These are phyloP conservation scores for Eupithecia exiguata DNA, from an alignment of 2,888 invertebrate species.

Conservation along the genomic window DNA sequence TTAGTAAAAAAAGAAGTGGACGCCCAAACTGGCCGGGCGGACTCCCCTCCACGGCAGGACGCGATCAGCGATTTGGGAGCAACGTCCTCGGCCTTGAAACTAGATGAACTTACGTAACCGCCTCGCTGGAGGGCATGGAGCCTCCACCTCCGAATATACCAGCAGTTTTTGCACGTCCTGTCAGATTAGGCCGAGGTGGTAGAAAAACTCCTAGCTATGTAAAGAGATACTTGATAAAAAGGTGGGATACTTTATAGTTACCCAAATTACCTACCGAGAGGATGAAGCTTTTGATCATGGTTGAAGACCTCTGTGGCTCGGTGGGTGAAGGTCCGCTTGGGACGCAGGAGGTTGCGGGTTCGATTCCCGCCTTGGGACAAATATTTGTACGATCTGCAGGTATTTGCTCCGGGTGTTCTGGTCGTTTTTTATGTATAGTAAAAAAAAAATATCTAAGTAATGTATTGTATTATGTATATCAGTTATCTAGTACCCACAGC, in stretches of 20 bases:
- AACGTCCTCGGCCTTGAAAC: slow-evolving; percentile 83
- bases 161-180: slow-evolving; percentile 76
- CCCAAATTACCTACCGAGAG: background rate
- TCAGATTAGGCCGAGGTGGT: slow-evolving; percentile 57
- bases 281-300: background rate
- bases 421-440: too few relatives aligned
- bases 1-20: slow-evolving; percentile 72
- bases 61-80: slow-evolving; percentile 82
- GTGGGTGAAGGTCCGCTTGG: too few relatives aligned
- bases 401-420: too few relatives aligned
- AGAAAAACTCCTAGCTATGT: slow-evolving; percentile 34
- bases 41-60: slow-evolving; percentile 73
- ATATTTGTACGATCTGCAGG: too few relatives aligned
- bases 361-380: too few relatives aligned
- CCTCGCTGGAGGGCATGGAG: slow-evolving; percentile 68
- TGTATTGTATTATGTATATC: too few relatives aligned
- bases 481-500: too few relatives aligned
- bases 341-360: too few relatives aligned
- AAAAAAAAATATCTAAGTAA: too few relatives aligned
- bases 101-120: slow-evolving; percentile 83
- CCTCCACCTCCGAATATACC: slow-evolving; percentile 78
- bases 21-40: slow-evolving; percentile 73
- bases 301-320: too few relatives aligned
- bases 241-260: background rate
- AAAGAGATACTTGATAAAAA: slow-evolving; percentile 17